Conservation (phyloP, 2,797 vertebrate genomes). For the Tokudaia muenninki region DNA sequence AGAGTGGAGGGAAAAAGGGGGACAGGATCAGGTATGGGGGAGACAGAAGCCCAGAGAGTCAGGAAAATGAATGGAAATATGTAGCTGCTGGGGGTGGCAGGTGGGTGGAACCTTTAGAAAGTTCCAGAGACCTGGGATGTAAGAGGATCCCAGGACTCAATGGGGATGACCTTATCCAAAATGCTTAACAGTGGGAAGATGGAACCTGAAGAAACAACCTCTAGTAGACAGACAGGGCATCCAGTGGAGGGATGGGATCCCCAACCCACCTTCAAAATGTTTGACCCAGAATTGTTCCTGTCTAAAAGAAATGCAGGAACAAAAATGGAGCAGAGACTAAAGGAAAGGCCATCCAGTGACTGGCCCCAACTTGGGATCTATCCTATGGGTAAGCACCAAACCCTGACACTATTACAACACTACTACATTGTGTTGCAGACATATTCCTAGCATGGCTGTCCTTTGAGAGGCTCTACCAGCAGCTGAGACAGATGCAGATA, state of each 20-base stretch:
- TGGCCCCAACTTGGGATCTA: not conserved
- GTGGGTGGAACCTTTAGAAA: not conserved
- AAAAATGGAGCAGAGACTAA: not conserved
- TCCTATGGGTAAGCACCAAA: not conserved
- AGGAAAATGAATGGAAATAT: not conserved
- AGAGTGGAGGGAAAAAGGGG: accelerated
- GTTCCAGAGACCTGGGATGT: not conserved
- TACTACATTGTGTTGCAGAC: not conserved
- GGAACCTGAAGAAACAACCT: not conserved
- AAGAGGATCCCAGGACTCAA: not conserved
- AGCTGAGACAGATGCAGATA: not conserved
- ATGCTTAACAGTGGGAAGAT: not conserved
- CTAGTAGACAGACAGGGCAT: not conserved
- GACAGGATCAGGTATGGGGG: not conserved
- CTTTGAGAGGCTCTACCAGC: not conserved
- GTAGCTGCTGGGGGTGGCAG: not conserved
- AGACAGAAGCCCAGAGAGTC: not conserved
- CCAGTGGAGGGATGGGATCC: not conserved
- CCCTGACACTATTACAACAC: not conserved
- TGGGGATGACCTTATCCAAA: not conserved
- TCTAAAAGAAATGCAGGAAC: not conserved
- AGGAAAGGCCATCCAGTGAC: not conserved
- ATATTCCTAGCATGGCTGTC: not conserved
- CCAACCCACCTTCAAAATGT: not conserved
- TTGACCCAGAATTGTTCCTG: not conserved